phyloP scores from a whole-genome alignment of 2,113 vertebrate genomes.

The Mugil cephalus region DNA sequence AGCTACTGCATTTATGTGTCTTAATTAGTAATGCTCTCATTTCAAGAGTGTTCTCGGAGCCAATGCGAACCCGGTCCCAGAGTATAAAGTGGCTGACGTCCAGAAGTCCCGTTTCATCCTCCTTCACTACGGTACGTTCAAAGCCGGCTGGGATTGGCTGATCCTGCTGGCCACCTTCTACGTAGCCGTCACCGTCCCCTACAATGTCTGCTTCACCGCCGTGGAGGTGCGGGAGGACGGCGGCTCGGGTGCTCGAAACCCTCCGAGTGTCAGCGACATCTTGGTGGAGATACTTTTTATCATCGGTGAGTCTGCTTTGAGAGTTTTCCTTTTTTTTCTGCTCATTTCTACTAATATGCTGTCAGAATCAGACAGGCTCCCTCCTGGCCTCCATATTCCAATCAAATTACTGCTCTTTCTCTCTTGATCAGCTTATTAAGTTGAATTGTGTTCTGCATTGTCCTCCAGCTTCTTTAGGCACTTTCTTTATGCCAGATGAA shows the following conservation, averaged over 20 bases:
- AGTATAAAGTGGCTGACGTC: constrained; percentile 88
- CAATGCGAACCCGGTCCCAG: constrained; percentile 85
- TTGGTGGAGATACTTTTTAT: constrained; percentile 90
- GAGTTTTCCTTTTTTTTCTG: no score
- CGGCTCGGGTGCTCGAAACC: constrained; percentile 74
- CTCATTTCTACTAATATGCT: neutral
- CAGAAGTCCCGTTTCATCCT: constrained; percentile 88
- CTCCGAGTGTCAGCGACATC: constrained; percentile 87
- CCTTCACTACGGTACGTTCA: constrained; percentile 89
- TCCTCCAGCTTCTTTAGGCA: constrained; percentile 3
- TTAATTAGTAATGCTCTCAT: neutral
- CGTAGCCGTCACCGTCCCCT: constrained; percentile 87
- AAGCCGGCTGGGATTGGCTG: constrained; percentile 89
- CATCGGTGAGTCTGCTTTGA: constrained; percentile 83
- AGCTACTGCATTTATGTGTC: neutral
- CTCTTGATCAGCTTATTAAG: constrained; percentile 23
- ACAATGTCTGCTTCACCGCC: constrained; percentile 87
- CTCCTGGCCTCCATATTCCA: constrained; percentile 17
- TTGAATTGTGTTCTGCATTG: neutral
- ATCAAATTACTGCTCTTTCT: constrained; percentile 2
- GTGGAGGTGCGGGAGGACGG: constrained; percentile 81
- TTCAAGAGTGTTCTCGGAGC: constrained; percentile 83
- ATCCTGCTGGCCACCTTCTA: constrained; percentile 89
- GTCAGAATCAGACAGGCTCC: neutral
- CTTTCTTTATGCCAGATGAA: constrained; percentile 14